phyloP scores from a whole-genome alignment of 2,797 vertebrate species.

The Gambelia wislizenii region DNA sequence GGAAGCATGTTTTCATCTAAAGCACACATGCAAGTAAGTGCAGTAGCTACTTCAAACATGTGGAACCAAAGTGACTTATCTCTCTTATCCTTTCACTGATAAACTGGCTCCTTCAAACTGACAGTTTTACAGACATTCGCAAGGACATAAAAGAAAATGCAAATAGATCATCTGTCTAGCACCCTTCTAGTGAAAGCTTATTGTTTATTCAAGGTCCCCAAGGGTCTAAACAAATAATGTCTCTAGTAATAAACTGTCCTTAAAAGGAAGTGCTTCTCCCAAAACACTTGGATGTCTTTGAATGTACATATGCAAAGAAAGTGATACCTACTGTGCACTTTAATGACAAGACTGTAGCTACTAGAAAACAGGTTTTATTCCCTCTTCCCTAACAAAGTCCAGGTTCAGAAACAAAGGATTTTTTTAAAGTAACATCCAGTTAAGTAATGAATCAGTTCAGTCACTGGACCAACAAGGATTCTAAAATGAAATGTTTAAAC shows the following conservation, averaged over 20 bases:
- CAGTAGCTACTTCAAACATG: slow-evolving; percentile 91
- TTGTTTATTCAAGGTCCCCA: slow-evolving; percentile 77
- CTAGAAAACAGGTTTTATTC: neutral
- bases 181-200: slow-evolving; percentile 76
- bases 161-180: slow-evolving; percentile 79
- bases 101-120: slow-evolving; percentile 86
- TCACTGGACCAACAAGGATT: slow-evolving; percentile 14
- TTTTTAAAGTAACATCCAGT: slow-evolving; percentile 12
- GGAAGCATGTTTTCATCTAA: slow-evolving; percentile 71
- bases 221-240: slow-evolving; percentile 77
- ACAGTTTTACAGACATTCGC: slow-evolving; percentile 83
- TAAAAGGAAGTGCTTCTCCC: slow-evolving; percentile 63
- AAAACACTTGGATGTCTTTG: slow-evolving; percentile 41
- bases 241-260: slow-evolving; percentile 71
- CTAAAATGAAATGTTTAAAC: slow-evolving; percentile 54
- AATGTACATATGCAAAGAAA: slow-evolving; percentile 25
- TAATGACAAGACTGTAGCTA: slow-evolving; percentile 29
- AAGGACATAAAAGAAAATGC: slow-evolving; percentile 84
- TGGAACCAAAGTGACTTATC: slow-evolving; percentile 90
- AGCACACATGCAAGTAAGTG: slow-evolving; percentile 71
- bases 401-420: slow-evolving; percentile 11
- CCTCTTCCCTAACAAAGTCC: neutral
- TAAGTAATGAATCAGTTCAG: slow-evolving; percentile 47
- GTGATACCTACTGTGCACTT: slow-evolving; percentile 9
- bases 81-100: slow-evolving; percentile 85